A percentile compares a stretch with the other conserved stretches of the same genome.
Evolutionary conservation across 2,113 vertebrate species (phyloP).

Genomic region (Apaloderma vittatum): DNA sequence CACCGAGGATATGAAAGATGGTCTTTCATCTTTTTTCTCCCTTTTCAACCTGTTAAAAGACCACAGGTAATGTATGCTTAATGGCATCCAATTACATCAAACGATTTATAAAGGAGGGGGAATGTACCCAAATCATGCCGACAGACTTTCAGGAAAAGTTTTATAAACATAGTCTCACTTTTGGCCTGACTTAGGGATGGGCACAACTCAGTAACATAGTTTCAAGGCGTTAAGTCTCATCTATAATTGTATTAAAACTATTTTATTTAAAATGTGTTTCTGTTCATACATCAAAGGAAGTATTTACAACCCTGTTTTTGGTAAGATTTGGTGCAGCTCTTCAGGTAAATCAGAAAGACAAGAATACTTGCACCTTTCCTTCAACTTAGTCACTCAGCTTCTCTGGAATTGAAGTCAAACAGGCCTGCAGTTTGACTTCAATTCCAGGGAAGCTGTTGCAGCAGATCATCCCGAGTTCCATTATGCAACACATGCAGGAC

Average conservation of each 20-base stretch:
- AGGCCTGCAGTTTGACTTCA: too few species aligned
- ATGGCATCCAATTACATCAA: not conserved
- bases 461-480: too few species aligned
- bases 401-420: too few species aligned
- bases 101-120: not conserved
- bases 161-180: not conserved
- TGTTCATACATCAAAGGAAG: not conserved
- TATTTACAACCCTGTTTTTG: not conserved
- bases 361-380: not conserved
- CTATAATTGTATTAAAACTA: not conserved
- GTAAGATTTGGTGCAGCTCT: not conserved
- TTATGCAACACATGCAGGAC: too few species aligned
- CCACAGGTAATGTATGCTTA: not conserved
- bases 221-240: not conserved
- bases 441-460: too few species aligned
- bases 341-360: not conserved
- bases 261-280: not conserved
- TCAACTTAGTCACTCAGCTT: not conserved
- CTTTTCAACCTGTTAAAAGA: not conserved
- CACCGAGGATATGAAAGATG: not conserved
- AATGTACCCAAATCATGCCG: not conserved
- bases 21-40: not conserved
- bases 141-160: not conserved
- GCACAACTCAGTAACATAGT: not conserved
- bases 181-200: not conserved